Evolutionary conservation across 1,140 invertebrate species (phyloP).

Genomic region (Lordiphosa stackelbergi): DNA sequence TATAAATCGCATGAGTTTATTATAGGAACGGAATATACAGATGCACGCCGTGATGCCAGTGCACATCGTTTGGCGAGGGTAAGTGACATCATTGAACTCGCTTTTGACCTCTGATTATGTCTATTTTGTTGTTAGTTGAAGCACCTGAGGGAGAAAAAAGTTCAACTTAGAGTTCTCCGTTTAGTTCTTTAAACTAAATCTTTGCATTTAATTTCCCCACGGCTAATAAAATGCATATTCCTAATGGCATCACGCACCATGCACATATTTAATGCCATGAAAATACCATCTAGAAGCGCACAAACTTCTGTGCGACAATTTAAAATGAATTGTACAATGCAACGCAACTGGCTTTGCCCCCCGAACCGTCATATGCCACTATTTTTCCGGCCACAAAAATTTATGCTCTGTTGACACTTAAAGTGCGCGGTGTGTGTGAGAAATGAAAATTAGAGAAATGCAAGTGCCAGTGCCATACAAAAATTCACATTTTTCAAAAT

Average conservation of each 20-base stretch:
- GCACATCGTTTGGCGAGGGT: constrained; percentile 71
- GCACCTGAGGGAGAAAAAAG: no score
- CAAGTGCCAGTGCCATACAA: constrained; percentile 11
- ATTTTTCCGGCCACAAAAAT: constrained; percentile 38
- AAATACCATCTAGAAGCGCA: constrained; percentile 10
- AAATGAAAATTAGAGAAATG: constrained; percentile 21
- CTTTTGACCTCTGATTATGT: constrained; percentile 5
- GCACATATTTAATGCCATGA: constrained; percentile 1
- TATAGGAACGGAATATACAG: constrained; percentile 79
- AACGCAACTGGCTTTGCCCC: constrained; percentile 1
- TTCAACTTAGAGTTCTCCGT: no score
- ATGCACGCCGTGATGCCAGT: constrained; percentile 66
- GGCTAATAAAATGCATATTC: background rate
- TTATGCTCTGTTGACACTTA: constrained; percentile 50
- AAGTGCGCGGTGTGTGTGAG: constrained; percentile 25
- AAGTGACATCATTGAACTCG: constrained; percentile 28
- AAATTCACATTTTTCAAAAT: background rate
- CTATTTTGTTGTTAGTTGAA: background rate
- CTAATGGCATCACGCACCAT: constrained; percentile 16
- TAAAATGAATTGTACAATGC: background rate
- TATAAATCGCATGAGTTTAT: constrained; percentile 90
- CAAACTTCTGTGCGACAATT: constrained; percentile 1
- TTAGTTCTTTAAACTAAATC: no score
- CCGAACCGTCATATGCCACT: background rate
- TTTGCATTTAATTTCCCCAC: no score